A percentile compares a stretch with the other conserved stretches of the same genome.
Evolutionary conservation across 2,113 vertebrate species (phyloP).

Genomic region (Nesogale talazaci): DNA sequence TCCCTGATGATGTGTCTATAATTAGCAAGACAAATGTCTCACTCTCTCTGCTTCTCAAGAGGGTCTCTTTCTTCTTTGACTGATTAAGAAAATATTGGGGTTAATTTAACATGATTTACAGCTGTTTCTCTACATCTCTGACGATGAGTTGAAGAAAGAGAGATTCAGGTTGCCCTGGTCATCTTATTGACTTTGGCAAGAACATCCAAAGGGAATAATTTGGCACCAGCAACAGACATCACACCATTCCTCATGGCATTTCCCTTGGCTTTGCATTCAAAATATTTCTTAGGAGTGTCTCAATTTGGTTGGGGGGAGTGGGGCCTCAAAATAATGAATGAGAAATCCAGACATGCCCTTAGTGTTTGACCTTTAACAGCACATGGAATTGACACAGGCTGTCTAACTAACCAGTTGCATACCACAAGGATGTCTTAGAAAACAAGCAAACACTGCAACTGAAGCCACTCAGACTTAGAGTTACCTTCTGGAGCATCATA

Average conservation of each 20-base stretch:
- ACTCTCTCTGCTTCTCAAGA: background rate
- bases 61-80: background rate
- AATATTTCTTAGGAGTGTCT: slow-evolving; percentile 58
- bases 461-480: too few relatives aligned
- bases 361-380: background rate
- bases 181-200: slow-evolving; percentile 79
- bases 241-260: slow-evolving; percentile 79
- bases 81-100: slow-evolving; percentile 58
- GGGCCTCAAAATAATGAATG: slow-evolving; percentile 72
- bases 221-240: slow-evolving; percentile 75
- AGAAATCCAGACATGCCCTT: slow-evolving; percentile 43
- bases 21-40: background rate
- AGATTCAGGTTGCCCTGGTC: slow-evolving; percentile 46
- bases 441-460: too few relatives aligned
- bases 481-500: too few relatives aligned
- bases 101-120: slow-evolving; percentile 63
- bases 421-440: background rate
- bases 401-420: background rate
- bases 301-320: slow-evolving; percentile 26
- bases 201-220: slow-evolving; percentile 34
- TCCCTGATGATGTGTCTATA: background rate
- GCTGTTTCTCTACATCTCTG: slow-evolving; percentile 52
- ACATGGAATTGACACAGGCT: background rate
- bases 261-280: slow-evolving; percentile 67
- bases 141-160: background rate